Evolutionary conservation across 53 echinoderm and acorn worm species (phyloP), one percentile per base, ranked within the genome.

Genomic region (Astropecten irregularis): DNA sequence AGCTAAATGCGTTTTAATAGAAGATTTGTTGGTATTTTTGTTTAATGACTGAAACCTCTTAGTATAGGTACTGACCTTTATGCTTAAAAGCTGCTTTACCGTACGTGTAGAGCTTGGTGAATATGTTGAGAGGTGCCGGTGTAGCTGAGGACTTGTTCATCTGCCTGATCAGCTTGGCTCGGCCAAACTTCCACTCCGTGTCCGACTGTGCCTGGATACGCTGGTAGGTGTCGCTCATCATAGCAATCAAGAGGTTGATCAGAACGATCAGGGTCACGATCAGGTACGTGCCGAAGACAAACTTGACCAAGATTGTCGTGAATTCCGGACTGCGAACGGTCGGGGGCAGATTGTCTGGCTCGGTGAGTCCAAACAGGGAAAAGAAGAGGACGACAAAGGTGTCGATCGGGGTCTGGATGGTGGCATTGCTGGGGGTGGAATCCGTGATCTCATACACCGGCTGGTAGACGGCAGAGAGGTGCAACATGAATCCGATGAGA

Each of bases 221-320:
- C 77, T 96, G 97, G 73, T 96, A 96, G 39, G 97, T 96, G 46
- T 96, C 97, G n/a, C 94, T 94, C 97, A 96, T 96, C 97, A 96
- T 96, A 83, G 97, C 97, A 30, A 96, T 96, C 68, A 96, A 81
- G 23, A 96, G 79, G 71, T 96, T 96, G 83, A 96, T 96, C 39
- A 96, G 70, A 39, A 96, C 93, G 44, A 96, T 96, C 68, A 96
- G 85, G 7, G 97, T 96, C 27, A 96, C 93, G 63, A 96, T 90
- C 31, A 96, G 84, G 68, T 96, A 96, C 0, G 94, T 91, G 44
- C 97, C 97, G 48, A 94, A 96, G 11, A 96, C 97, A 7, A 96
- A 58, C 81, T 92, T 94, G 37, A 94, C 64, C 25, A 96, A 64
- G 21, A 73, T 62, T 10, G 56, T 15, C 11, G 93, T 96, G 85